Percentiles rank a stretch among this genome's conserved stretches.
Evolutionary conservation across 2,888 invertebrate species (phyloP).

Genomic region (Dendrolimus pini): DNA sequence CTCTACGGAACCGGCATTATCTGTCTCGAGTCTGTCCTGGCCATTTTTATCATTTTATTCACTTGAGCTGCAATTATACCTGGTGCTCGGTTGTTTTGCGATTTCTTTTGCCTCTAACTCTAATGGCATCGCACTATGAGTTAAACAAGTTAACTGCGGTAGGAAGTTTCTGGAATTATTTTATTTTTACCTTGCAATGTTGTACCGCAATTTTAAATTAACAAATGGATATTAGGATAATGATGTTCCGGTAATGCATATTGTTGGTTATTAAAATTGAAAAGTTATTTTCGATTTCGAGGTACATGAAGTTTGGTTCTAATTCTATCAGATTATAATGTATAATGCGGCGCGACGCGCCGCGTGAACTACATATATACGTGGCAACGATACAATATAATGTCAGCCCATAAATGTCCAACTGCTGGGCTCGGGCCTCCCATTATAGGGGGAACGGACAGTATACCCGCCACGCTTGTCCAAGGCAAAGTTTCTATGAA

Average conservation of each 20-base stretch:
- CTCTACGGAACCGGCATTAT: too few relatives aligned
- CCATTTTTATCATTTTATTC: slow-evolving; percentile 38
- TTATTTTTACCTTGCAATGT: neutral
- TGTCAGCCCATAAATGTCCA: too few relatives aligned
- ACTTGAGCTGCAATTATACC: slow-evolving; percentile 40
- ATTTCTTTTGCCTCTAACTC: slow-evolving; percentile 30
- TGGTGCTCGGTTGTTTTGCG: slow-evolving; percentile 29
- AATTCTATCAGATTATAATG: too few relatives aligned
- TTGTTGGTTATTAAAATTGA: neutral
- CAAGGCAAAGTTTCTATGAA: too few relatives aligned
- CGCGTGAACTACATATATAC: too few relatives aligned
- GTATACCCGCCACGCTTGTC: too few relatives aligned
- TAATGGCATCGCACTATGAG: slow-evolving; percentile 16
- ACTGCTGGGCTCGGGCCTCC: too few relatives aligned
- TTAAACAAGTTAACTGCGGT: slow-evolving; percentile 25
- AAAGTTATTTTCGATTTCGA: too few relatives aligned
- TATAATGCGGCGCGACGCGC: too few relatives aligned
- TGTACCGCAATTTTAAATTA: neutral
- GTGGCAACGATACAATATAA: too few relatives aligned
- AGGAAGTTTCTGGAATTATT: slow-evolving; percentile 5
- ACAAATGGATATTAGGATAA: neutral
- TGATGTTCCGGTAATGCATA: neutral
- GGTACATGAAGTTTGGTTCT: too few relatives aligned
- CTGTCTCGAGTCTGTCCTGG: slow-evolving; percentile 15
- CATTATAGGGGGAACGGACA: too few relatives aligned